These are phyloP conservation scores for Cyprinella venusta DNA, from an alignment of 2,797 vertebrate genomes.

Conservation along the genomic window DNA sequence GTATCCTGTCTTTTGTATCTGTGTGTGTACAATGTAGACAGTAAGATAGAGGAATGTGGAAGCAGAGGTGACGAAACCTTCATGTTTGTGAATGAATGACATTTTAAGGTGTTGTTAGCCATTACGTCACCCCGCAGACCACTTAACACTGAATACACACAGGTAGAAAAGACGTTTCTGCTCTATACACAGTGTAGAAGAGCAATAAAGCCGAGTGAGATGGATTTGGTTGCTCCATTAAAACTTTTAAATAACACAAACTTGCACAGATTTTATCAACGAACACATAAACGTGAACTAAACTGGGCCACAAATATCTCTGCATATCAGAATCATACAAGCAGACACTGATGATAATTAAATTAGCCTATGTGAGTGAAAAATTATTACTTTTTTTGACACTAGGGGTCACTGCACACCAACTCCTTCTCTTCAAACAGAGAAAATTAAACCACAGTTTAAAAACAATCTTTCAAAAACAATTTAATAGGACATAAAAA, in stretches of 20 bases:
- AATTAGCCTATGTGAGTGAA: background rate
- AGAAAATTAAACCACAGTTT: background rate
- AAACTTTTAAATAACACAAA: background rate
- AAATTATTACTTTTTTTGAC: background rate
- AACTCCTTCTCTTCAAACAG: background rate
- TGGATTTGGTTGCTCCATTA: background rate
- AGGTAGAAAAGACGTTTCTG: background rate
- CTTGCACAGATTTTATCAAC: background rate
- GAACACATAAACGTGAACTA: background rate
- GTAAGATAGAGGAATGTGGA: constrained; percentile 49
- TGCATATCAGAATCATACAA: background rate
- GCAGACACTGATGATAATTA: background rate
- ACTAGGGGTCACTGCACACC: constrained; percentile 18
- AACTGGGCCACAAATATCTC: background rate
- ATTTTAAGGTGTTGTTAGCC: constrained; percentile 46
- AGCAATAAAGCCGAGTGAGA: background rate
- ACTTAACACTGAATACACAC: constrained; percentile 42
- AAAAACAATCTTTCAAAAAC: constrained; percentile 11
- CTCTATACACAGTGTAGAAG: background rate
- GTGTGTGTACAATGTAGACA: constrained; percentile 28
- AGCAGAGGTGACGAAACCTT: constrained; percentile 62
- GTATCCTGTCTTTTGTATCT: constrained; percentile 48
- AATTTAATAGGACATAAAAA: constrained; percentile 47
- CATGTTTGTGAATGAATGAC: constrained; percentile 65
- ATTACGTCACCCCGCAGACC: constrained; percentile 44